Evolutionary conservation across 2,113 vertebrate genomes (phyloP), one percentile per base, ranked within the genome.

Genomic region (Falcunculus frontatus): DNA sequence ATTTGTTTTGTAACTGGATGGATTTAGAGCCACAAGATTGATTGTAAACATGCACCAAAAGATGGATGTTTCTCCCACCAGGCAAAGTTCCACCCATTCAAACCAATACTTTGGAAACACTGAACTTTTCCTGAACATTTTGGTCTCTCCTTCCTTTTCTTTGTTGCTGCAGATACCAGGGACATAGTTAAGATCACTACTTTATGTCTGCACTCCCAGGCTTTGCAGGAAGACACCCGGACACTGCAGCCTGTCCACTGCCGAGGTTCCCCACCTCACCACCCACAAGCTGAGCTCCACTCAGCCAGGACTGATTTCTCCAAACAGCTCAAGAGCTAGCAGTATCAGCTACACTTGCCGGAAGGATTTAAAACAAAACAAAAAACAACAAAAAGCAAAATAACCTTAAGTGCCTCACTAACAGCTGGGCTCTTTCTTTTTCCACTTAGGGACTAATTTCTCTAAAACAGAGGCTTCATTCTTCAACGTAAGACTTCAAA

Each of bases 361-460:
- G 52, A 81, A 89, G 18, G 64, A 42, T 26, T 88, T 83, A 39
- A 82, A 95, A 25, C 35, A 87, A 89, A 90, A 73, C 53, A 69
- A 89, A 95, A 83, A 2, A 21, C 77, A 85, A 49, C 49, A 68
- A 90, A 76, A 92, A 80, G 37, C 37, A 92, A 77, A 94, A 90
- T 77, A 92, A 86, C 63, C 55, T 49, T 42, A 93, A 74, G 30
- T 77, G 83, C 69, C 73, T 70, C 59, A 44, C 39, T 39, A 95
- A 92, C 91, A 92, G 94, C 86, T 95, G 95, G 80, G 30, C 56
- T 90, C 80, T 85, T 80, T 93, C 82, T 93, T 94, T 79, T 88
- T 50, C 83, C 50, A 63, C 80, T 89, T 56, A n/a, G 35, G 17
- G 50, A 86, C 56, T 74, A 7, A 0, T 53, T 86, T 81, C 86